phyloP scores from a whole-genome alignment of 1,140 invertebrate species.

The Aphidius gifuensis region DNA sequence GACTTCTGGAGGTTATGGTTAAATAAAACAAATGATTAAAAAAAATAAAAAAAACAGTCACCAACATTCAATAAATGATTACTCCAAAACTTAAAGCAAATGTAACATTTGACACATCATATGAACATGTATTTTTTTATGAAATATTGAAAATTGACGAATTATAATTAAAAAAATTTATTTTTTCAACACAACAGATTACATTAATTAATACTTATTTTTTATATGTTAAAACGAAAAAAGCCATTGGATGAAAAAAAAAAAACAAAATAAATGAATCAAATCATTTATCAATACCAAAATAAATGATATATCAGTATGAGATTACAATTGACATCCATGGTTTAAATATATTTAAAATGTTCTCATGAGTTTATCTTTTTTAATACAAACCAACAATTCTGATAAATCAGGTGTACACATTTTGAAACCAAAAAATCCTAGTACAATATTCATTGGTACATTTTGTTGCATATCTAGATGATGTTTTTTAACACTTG shows the following conservation, averaged over 20 bases:
- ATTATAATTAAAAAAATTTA: slow-evolving; percentile 1
- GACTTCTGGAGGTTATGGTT: too few species aligned
- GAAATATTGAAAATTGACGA: slow-evolving; percentile 27
- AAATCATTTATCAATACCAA: too few species aligned
- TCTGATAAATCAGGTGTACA: slow-evolving; percentile 64
- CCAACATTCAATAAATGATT: slow-evolving; percentile 31
- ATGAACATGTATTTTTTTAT: slow-evolving; percentile 42
- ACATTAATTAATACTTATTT: neutral
- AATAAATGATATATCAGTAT: too few species aligned
- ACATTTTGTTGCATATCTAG: slow-evolving; percentile 43
- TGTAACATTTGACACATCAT: slow-evolving; percentile 53
- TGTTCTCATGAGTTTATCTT: slow-evolving; percentile 62
- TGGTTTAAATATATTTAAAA: slow-evolving; percentile 32
- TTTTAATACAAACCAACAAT: slow-evolving; percentile 66
- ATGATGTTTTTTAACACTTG: slow-evolving; percentile 36
- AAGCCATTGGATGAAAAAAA: too few species aligned
- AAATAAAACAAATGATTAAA: too few species aligned
- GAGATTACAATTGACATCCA: too few species aligned
- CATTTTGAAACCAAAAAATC: slow-evolving; percentile 62
- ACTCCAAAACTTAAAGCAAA: slow-evolving; percentile 39
- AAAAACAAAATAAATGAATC: too few species aligned
- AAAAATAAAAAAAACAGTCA: too few species aligned
- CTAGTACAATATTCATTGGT: slow-evolving; percentile 51
- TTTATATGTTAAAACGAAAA: too few species aligned
- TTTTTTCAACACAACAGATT: slow-evolving; percentile 8